A percentile compares a stretch with the other conserved stretches of the same genome.
These are phyloP conservation scores for Thalpophila matura DNA, from an alignment of 2,888 invertebrate genomes.

Conservation along the genomic window DNA sequence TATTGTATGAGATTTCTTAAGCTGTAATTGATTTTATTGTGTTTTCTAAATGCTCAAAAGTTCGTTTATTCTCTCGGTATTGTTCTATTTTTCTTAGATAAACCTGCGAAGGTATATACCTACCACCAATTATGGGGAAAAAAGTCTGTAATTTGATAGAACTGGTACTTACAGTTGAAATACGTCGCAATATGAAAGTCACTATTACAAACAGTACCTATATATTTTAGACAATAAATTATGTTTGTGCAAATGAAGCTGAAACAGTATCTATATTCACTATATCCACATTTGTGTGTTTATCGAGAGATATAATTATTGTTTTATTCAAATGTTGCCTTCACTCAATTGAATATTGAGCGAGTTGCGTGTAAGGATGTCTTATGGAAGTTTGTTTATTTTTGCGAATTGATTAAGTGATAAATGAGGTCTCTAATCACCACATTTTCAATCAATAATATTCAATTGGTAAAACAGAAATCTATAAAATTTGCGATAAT, in stretches of 20 bases:
- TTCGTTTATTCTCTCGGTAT: constrained; percentile 28
- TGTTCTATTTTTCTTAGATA: constrained; percentile 7
- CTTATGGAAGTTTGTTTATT: constrained; percentile 50
- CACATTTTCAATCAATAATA: constrained; percentile 17
- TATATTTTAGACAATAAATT: constrained; percentile 47
- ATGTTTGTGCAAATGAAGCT: constrained; percentile 43
- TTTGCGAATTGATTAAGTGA: constrained; percentile 44
- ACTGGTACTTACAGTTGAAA: constrained; percentile 23
- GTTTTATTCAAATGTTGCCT: constrained; percentile 48
- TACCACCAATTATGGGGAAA: background rate
- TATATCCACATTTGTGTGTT: constrained; percentile 34
- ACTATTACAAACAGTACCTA: constrained; percentile 28
- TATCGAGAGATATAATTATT: constrained; percentile 40
- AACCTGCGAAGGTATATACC: background rate
- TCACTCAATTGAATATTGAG: constrained; percentile 37
- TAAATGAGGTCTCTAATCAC: constrained; percentile 38
- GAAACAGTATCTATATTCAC: constrained; percentile 46
- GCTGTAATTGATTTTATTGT: constrained; percentile 2
- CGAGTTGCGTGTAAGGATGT: constrained; percentile 61
- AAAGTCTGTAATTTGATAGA: constrained; percentile 8
- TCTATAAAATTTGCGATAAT: background rate
- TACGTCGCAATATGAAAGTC: constrained; percentile 40
- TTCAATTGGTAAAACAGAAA: constrained; percentile 20
- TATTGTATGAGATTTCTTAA: constrained; percentile 15
- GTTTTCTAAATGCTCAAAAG: constrained; percentile 35